A percentile compares a stretch with the other conserved stretches of the same genome.
phyloP scores from a whole-genome alignment of 1,140 invertebrate genomes.

The Procambarus virginalis region DNA sequence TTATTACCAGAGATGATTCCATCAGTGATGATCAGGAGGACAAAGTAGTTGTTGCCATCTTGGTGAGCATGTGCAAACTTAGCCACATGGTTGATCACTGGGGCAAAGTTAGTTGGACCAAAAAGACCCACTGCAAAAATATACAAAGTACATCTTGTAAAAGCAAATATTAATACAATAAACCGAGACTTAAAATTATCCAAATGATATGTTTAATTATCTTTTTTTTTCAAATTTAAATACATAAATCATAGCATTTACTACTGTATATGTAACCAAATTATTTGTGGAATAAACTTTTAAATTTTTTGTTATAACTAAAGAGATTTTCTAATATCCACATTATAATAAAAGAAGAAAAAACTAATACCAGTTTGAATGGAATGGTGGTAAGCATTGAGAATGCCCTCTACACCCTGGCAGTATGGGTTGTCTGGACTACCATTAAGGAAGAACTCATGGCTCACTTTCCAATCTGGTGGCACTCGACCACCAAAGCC shows the following conservation, averaged over 20 bases:
- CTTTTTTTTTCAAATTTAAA: no score
- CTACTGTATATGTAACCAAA: no score
- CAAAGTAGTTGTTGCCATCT: conserved; percentile 76
- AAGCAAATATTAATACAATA: no score
- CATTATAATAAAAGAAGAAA: no score
- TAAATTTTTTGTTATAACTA: no score
- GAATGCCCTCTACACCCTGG: conserved; percentile 75
- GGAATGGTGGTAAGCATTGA: conserved; percentile 75
- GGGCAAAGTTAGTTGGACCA: conserved; percentile 78
- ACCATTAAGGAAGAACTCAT: conserved; percentile 77
- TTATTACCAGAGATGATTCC: conserved; percentile 77
- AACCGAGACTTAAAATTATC: no score
- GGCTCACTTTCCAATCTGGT: conserved; percentile 75
- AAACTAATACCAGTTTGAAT: conserved; percentile 72
- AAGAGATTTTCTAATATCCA: no score
- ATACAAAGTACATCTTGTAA: not conserved
- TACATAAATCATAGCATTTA: no score
- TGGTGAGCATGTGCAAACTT: conserved; percentile 71
- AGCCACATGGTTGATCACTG: conserved; percentile 75
- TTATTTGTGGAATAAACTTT: no score
- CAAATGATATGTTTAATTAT: no score
- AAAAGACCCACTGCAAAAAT: conserved; percentile 74
- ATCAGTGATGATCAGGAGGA: conserved; percentile 79
- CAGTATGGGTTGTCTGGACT: conserved; percentile 77
- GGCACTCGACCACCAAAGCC: conserved; percentile 76